Evolutionary conservation across 2,113 vertebrate genomes (phyloP).

Genomic region (Micromys minutus): DNA sequence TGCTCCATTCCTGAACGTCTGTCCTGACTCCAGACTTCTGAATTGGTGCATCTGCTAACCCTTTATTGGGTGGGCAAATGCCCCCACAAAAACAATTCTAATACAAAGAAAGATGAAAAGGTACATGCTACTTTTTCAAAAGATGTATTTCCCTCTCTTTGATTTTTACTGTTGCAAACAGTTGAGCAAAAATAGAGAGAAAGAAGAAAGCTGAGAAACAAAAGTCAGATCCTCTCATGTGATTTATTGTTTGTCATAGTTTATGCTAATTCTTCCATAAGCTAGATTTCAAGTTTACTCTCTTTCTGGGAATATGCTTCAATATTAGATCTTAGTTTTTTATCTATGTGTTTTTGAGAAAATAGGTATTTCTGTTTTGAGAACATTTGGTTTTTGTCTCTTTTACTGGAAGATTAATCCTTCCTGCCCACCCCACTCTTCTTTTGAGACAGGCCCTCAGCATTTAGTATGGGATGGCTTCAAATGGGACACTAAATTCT

Average conservation of each 20-base stretch:
- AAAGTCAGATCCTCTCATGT: not conserved
- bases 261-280: not conserved
- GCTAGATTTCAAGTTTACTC: not conserved
- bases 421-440: not conserved
- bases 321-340: not conserved
- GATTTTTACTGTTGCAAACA: not conserved
- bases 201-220: not conserved
- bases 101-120: not conserved
- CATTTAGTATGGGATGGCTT: not conserved
- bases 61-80: not conserved
- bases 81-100: not conserved
- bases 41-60: not conserved
- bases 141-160: not conserved
- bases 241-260: not conserved
- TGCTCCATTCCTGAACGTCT: too few species aligned
- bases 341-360: slow-evolving; percentile 29
- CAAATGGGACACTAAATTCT: not conserved
- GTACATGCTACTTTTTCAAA: not conserved
- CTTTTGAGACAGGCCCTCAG: not conserved
- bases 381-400: not conserved
- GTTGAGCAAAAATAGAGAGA: not conserved
- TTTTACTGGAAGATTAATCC: not conserved
- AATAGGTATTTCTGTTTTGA: not conserved
- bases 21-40: not conserved
- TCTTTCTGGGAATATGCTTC: not conserved